phyloP scores from a whole-genome alignment of 2,888 invertebrate genomes.

The Netelia fuscicornis region DNA sequence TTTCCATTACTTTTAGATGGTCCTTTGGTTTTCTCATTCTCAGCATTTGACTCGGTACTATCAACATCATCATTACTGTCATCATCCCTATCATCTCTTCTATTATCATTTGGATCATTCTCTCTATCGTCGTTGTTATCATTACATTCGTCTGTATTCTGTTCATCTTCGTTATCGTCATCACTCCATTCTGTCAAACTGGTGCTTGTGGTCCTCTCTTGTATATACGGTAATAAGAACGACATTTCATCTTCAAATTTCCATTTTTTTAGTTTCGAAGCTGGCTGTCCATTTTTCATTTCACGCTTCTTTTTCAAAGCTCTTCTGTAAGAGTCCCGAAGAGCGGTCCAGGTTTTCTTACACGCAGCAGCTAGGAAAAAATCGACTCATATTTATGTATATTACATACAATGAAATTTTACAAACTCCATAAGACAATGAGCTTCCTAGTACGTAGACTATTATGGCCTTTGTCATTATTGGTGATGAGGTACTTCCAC shows the following conservation, averaged over 20 bases:
- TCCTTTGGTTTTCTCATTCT: conserved; percentile 32
- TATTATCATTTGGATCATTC: background rate
- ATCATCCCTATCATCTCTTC: background rate
- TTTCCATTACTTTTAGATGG: conserved; percentile 17
- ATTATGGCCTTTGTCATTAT: too few species aligned
- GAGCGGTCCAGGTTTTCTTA: conserved; percentile 51
- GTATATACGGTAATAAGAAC: conserved; percentile 51
- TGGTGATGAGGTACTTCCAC: too few species aligned
- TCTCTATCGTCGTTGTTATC: conserved; percentile 42
- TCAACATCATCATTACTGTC: conserved; percentile 19
- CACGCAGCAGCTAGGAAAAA: conserved; percentile 31
- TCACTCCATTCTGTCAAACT: conserved; percentile 42
- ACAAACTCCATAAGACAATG: too few species aligned
- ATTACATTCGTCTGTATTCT: background rate
- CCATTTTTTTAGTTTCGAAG: conserved; percentile 62
- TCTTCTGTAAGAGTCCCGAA: conserved; percentile 49
- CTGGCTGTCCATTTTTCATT: conserved; percentile 55
- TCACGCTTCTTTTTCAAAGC: conserved; percentile 48
- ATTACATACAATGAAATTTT: too few species aligned
- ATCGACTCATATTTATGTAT: background rate
- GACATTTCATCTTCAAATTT: conserved; percentile 65
- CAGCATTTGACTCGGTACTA: background rate
- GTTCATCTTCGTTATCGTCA: conserved; percentile 52
- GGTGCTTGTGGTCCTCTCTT: conserved; percentile 48
- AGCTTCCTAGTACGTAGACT: too few species aligned